Evolutionary conservation across 1,140 invertebrate species (phyloP).

Genomic region (Harlomillsia oculata): DNA sequence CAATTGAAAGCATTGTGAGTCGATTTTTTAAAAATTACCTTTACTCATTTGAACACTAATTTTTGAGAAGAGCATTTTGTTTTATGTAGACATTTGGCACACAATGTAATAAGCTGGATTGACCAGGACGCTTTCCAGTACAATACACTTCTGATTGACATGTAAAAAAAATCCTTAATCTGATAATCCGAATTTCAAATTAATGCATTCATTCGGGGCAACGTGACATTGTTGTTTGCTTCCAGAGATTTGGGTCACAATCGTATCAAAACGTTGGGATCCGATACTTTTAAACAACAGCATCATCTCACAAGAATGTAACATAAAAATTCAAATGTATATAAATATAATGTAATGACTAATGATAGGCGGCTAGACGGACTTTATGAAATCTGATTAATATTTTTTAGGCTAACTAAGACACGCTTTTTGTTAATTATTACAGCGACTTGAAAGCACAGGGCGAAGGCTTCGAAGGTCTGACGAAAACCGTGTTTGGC

Average conservation of each 20-base stretch:
- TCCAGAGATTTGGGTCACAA: slow-evolving; percentile 36
- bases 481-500: slow-evolving; percentile 1
- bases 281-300: slow-evolving; percentile 24
- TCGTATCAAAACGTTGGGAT: slow-evolving; percentile 29
- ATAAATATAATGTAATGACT: neutral
- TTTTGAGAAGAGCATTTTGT: neutral
- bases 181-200: slow-evolving; percentile 29
- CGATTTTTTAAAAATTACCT: neutral
- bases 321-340: slow-evolving; percentile 3
- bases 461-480: too few relatives aligned
- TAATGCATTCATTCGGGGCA: slow-evolving; percentile 33
- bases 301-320: slow-evolving; percentile 33
- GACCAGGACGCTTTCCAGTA: slow-evolving; percentile 19
- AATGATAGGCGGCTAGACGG: slow-evolving; percentile 3
- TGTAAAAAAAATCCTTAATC: slow-evolving; percentile 31
- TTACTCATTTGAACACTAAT: neutral
- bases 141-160: neutral
- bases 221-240: slow-evolving; percentile 3
- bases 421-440: neutral
- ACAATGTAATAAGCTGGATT: slow-evolving; percentile 46
- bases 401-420: neutral
- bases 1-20: neutral
- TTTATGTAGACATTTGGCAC: slow-evolving; percentile 43
- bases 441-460: too few relatives aligned
- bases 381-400: neutral